These are phyloP conservation scores for Drosophila eugracilis DNA, from an alignment of 1,140 invertebrate species.

Conservation along the genomic window DNA sequence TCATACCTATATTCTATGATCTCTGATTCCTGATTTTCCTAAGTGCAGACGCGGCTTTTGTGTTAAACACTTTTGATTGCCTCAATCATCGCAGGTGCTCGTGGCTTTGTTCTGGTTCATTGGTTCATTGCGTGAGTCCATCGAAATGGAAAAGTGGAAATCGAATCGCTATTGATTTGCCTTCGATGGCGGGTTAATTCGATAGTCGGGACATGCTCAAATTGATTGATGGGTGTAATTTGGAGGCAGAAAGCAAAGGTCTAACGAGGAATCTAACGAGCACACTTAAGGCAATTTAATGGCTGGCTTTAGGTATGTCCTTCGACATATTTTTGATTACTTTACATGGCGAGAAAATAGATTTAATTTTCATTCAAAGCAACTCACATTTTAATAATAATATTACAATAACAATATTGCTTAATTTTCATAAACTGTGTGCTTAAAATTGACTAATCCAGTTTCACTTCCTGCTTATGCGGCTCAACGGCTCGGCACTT, in stretches of 20 bases:
- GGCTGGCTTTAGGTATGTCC: not conserved
- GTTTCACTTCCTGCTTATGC: conserved; percentile 36
- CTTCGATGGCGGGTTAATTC: conserved; percentile 36
- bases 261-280: conserved; percentile 29
- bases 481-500: conserved; percentile 51
- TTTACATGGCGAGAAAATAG: too few relatives aligned
- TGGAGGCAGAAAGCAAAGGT: conserved; percentile 29
- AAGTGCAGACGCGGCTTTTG: conserved; percentile 13
- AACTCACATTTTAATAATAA: too few relatives aligned
- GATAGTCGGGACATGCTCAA: conserved; percentile 37
- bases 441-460: conserved; percentile 19
- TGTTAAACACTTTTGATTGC: conserved; percentile 72
- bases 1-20: not conserved
- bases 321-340: too few relatives aligned
- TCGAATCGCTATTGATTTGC: conserved; percentile 60
- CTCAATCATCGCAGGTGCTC: conserved; percentile 58
- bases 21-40: not conserved
- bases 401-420: too few relatives aligned
- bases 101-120: conserved; percentile 14
- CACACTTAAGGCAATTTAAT: conserved; percentile 4
- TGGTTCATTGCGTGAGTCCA: conserved; percentile 23
- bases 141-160: conserved; percentile 31
- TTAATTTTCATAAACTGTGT: not conserved
- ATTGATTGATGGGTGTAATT: conserved; percentile 72
- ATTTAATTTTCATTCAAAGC: too few relatives aligned